phyloP scores from a whole-genome alignment of 2,888 invertebrate species.

The Branchellion lobata region DNA sequence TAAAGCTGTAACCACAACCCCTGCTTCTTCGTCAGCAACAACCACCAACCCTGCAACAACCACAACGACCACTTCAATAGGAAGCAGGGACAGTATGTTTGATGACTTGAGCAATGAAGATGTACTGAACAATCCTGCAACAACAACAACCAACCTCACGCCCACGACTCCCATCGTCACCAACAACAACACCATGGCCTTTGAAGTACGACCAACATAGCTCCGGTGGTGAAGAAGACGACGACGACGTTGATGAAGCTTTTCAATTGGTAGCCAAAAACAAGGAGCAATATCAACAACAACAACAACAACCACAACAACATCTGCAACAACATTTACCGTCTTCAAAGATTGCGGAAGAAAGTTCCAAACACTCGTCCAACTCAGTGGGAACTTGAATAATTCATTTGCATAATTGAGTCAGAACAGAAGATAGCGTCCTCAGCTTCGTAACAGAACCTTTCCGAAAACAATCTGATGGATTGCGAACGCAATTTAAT shows the following conservation, averaged over 20 bases:
- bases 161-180: not conserved
- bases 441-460: too few species aligned
- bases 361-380: not conserved
- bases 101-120: slow-evolving; percentile 5
- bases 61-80: not conserved
- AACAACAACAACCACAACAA: not conserved
- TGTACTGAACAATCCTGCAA: not conserved
- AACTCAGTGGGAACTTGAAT: not conserved
- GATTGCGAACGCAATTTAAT: too few species aligned
- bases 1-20: not conserved
- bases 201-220: not conserved
- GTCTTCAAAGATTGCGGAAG: not conserved
- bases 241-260: slow-evolving; percentile 7
- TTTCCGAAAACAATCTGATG: too few species aligned
- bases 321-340: not conserved
- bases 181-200: not conserved
- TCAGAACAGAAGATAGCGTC: too few species aligned
- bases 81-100: not conserved
- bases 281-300: not conserved
- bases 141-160: not conserved
- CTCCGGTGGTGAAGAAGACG: not conserved
- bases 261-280: not conserved
- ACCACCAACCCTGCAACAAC: not conserved
- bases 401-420: too few species aligned
- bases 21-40: not conserved